These are phyloP conservation scores for Buteo buteo DNA, from an alignment of 2,113 vertebrate genomes.

Conservation along the genomic window DNA sequence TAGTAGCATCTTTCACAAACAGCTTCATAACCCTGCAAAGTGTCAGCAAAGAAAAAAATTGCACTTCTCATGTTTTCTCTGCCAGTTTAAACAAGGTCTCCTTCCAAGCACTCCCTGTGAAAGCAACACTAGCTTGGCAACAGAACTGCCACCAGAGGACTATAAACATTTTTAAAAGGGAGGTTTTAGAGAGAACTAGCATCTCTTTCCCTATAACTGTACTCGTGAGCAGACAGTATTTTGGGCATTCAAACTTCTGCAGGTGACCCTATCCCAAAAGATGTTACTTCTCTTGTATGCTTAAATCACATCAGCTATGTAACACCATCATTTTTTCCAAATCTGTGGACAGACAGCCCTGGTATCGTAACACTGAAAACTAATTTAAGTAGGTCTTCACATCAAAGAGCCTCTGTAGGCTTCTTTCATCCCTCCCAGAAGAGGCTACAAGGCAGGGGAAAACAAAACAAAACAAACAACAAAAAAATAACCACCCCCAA, in stretches of 20 bases:
- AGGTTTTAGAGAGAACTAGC: neutral
- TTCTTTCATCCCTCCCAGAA: neutral
- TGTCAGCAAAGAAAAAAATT: neutral
- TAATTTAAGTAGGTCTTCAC: neutral
- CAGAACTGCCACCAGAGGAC: neutral
- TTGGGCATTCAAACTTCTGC: neutral
- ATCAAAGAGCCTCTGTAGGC: neutral
- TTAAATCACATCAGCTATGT: neutral
- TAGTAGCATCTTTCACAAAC: neutral
- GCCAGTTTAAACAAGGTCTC: neutral
- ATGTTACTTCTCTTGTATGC: neutral
- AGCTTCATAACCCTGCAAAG: neutral
- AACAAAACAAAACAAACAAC: neutral
- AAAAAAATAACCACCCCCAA: neutral
- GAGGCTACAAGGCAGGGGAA: neutral
- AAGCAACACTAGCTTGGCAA: neutral
- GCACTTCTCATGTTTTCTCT: neutral
- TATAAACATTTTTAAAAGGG: neutral
- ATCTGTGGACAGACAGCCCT: neutral
- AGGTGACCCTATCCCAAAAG: neutral
- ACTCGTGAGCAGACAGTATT: neutral
- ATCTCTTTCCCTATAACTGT: neutral
- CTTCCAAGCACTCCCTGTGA: constrained; percentile 16
- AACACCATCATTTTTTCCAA: neutral
- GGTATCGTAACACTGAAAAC: neutral